phyloP scores from a whole-genome alignment of 2,797 vertebrate genomes.

The Thalassophryne amazonica region DNA sequence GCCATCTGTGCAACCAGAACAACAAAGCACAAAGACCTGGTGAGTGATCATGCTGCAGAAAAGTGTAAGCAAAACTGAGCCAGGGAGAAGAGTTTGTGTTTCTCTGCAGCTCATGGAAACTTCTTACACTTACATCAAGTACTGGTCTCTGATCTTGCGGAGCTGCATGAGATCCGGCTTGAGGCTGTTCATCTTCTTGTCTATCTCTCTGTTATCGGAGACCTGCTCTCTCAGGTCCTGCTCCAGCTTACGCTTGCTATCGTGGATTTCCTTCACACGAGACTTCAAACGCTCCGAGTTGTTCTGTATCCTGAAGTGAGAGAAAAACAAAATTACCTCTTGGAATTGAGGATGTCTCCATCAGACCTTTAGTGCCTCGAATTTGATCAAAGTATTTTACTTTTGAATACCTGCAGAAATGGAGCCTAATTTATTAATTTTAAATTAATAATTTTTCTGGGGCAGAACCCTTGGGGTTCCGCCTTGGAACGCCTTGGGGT shows the following conservation, averaged over 20 bases:
- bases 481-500: too few species aligned
- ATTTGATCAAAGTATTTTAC: too few species aligned
- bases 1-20: conserved; percentile 83
- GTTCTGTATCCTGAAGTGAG: conserved; percentile 83
- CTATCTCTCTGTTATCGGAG: conserved; percentile 91
- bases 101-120: conserved; percentile 15
- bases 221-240: conserved; percentile 89
- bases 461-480: too few species aligned
- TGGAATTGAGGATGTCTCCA: too few species aligned
- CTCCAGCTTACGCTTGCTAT: conserved; percentile 91
- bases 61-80: background rate
- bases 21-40: too few species aligned
- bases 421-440: too few species aligned
- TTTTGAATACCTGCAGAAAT: too few species aligned
- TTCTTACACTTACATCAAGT: conserved; percentile 88
- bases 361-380: too few species aligned
- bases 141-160: conserved; percentile 96
- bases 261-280: conserved; percentile 89
- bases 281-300: conserved; percentile 91
- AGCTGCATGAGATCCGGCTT: conserved; percentile 98
- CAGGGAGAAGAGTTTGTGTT: background rate
- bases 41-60: too few species aligned
- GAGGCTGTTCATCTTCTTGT: conserved; percentile 99
- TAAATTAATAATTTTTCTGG: too few species aligned
- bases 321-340: background rate